phyloP scores from a whole-genome alignment of 1,140 invertebrate species.

The Drosophila nasuta region DNA sequence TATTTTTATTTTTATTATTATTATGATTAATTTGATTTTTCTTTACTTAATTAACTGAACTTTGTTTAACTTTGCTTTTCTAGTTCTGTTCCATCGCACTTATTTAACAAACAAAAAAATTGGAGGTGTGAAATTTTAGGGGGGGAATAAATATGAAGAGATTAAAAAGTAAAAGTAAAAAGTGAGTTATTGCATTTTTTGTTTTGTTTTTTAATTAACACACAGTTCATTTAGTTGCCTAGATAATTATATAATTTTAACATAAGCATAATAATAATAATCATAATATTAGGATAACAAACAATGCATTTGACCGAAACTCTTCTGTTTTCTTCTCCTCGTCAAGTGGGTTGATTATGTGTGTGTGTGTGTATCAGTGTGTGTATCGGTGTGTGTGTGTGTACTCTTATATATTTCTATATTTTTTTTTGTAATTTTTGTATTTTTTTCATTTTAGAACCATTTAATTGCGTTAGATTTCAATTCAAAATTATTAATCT shows the following conservation, averaged over 20 bases:
- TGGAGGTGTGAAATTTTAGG: not conserved
- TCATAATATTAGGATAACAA: conserved; percentile 69
- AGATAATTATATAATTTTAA: conserved; percentile 51
- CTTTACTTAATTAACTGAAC: conserved; percentile 10
- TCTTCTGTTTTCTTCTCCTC: not conserved
- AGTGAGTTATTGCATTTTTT: conserved; percentile 55
- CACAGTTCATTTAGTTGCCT: conserved; percentile 59
- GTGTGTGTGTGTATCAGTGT: not conserved
- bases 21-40: conserved; percentile 22
- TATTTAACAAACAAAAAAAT: conserved; percentile 5
- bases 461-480: conserved; percentile 26
- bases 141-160: conserved; percentile 45
- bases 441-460: conserved; percentile 3
- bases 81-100: conserved; percentile 41
- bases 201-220: conserved; percentile 43
- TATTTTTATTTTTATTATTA: conserved; percentile 1
- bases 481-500: conserved; percentile 31
- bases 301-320: conserved; percentile 28
- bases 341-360: conserved; percentile 44
- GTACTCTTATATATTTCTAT: not conserved
- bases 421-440: no score
- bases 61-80: not conserved
- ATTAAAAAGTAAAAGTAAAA: conserved; percentile 27
- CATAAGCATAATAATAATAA: conserved; percentile 23
- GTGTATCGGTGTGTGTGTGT: not conserved